Percentiles rank a stretch among this genome's conserved stretches.
These are phyloP conservation scores for Nylanderia fulva DNA, from an alignment of 1,140 invertebrate species.

Conservation along the genomic window DNA sequence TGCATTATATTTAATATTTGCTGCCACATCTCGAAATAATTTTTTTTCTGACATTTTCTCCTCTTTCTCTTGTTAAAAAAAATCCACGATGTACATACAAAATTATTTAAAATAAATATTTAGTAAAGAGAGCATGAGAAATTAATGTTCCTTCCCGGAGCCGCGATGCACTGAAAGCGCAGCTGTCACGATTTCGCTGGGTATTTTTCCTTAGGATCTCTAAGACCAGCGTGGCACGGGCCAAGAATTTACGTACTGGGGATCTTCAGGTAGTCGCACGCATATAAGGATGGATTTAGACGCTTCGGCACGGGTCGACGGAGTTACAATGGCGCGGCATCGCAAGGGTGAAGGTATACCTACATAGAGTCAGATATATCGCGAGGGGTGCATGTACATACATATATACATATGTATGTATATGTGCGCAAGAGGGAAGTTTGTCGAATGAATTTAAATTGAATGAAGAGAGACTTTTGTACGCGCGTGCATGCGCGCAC, in stretches of 20 bases:
- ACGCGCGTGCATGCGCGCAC: no score
- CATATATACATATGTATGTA: no score
- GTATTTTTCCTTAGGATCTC: background rate
- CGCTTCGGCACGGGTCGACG: slow-evolving; percentile 36
- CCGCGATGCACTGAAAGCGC: background rate
- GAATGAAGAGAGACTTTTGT: slow-evolving; percentile 14
- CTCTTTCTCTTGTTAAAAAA: background rate
- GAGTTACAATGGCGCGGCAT: slow-evolving; percentile 42
- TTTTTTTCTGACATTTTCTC: no score
- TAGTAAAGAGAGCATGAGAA: background rate
- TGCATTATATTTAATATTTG: background rate
- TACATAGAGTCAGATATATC: slow-evolving; percentile 4
- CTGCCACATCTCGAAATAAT: background rate
- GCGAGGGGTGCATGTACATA: background rate
- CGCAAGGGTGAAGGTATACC: slow-evolving; percentile 44
- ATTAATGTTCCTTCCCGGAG: background rate
- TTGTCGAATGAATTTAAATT: slow-evolving; percentile 27
- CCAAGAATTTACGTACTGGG: slow-evolving; percentile 48
- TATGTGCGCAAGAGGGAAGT: background rate
- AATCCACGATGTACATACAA: background rate
- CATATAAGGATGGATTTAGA: slow-evolving; percentile 8
- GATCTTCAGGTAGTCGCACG: slow-evolving; percentile 47
- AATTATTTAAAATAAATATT: background rate
- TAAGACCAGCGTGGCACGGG: slow-evolving; percentile 32
- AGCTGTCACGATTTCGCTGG: slow-evolving; percentile 18